These are phyloP conservation scores for Pelvicachromis taeniatus DNA, from an alignment of 2,113 vertebrate genomes.

Conservation along the genomic window DNA sequence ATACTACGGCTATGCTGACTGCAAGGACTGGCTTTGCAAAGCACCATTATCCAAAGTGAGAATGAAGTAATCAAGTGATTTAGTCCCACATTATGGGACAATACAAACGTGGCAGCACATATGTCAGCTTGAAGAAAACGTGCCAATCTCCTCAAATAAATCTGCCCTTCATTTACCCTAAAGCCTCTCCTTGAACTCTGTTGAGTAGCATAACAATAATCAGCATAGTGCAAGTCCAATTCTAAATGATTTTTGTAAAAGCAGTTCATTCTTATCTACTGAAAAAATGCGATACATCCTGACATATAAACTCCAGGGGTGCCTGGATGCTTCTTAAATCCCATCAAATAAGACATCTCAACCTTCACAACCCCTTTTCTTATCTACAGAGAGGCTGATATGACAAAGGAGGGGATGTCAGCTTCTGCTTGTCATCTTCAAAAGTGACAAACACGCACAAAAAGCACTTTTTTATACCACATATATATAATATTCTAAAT, in stretches of 20 bases:
- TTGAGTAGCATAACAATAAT: conserved; percentile 7
- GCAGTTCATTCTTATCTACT: conserved; percentile 29
- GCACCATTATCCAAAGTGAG: conserved; percentile 47
- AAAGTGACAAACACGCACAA: not conserved
- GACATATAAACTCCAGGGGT: conserved; percentile 20
- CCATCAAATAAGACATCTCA: conserved; percentile 30
- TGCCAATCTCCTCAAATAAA: conserved; percentile 43
- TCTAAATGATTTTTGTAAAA: conserved; percentile 31
- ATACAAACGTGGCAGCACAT: conserved; percentile 50
- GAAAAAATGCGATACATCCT: conserved; percentile 1
- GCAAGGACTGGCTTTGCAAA: conserved; percentile 31
- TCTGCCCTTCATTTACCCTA: conserved; percentile 56
- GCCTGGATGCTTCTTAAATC: conserved; percentile 15
- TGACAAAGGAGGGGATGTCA: not conserved
- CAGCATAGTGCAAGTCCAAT: conserved; percentile 18
- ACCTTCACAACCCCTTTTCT: conserved; percentile 30
- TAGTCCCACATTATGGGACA: conserved; percentile 38
- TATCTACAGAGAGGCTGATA: not conserved
- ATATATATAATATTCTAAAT: not conserved
- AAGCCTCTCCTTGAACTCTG: conserved; percentile 42
- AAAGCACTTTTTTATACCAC: not conserved
- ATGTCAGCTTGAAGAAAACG: conserved; percentile 58
- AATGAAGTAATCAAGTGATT: conserved; percentile 47
- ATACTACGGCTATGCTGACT: not conserved
- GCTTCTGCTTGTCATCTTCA: not conserved